Conservation (phyloP, 2,113 vertebrate genomes). For the Regulus satrapa region DNA sequence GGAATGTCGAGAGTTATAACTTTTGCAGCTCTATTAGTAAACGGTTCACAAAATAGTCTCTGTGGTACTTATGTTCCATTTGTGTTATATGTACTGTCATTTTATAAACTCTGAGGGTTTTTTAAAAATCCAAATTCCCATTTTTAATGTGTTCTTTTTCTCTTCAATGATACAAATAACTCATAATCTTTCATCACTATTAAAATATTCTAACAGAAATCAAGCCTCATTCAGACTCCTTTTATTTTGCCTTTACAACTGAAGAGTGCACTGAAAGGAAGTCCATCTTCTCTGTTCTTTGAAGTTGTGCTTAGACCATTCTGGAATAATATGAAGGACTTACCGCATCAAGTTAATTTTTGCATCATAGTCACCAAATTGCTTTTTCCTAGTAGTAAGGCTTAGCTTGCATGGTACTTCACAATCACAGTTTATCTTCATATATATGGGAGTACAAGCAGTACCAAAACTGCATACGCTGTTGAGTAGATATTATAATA, state of each 20-base stretch:
- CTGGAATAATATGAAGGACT: background rate
- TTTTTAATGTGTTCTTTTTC: background rate
- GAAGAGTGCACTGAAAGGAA: background rate
- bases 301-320: background rate
- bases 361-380: background rate
- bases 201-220: background rate
- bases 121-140: background rate
- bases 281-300: background rate
- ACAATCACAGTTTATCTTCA: background rate
- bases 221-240: background rate
- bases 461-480: background rate
- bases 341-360: background rate
- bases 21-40: background rate
- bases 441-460: background rate
- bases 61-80: background rate
- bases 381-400: background rate
- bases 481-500: background rate
- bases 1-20: background rate
- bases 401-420: background rate
- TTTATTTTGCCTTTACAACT: background rate
- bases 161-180: background rate
- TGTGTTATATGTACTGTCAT: background rate
- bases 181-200: background rate
- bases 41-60: background rate
- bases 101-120: background rate